These are phyloP conservation scores for Nannoperca obscura DNA, from an alignment of 2,797 vertebrate genomes.

Conservation along the genomic window DNA sequence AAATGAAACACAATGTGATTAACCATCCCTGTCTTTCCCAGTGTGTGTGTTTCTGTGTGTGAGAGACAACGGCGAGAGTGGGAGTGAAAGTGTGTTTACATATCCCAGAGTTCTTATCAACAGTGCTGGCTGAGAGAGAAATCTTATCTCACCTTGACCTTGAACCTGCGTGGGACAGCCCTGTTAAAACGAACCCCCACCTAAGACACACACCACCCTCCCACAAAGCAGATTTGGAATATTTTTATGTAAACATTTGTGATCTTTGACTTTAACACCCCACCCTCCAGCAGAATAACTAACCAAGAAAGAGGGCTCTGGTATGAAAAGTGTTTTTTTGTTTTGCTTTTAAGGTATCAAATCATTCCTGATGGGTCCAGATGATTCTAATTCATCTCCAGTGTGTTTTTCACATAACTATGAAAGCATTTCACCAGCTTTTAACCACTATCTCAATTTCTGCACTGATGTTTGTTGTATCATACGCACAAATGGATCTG, in stretches of 20 bases:
- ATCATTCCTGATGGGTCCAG: constrained; percentile 21
- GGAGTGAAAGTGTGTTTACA: constrained; percentile 71
- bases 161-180: constrained; percentile 35
- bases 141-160: constrained; percentile 72
- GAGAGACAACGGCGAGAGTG: constrained; percentile 41
- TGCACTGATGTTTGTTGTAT: neutral
- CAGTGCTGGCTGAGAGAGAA: constrained; percentile 58
- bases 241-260: constrained; percentile 43
- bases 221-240: constrained; percentile 3
- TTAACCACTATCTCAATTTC: neutral
- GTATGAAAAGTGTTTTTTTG: constrained; percentile 24
- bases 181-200: neutral
- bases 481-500: neutral
- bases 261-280: constrained; percentile 28
- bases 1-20: constrained; percentile 21
- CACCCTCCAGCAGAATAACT: constrained; percentile 13
- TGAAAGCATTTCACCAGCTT: neutral
- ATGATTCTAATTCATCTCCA: constrained; percentile 6
- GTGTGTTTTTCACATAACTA: neutral
- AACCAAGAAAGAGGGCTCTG: neutral
- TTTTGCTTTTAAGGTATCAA: neutral
- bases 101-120: constrained; percentile 78
- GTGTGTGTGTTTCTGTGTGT: constrained; percentile 28
- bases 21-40: neutral
- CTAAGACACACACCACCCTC: constrained; percentile 12